Conservation (phyloP, 1,140 invertebrate species). For the Tetramorium parvispinum region DNA sequence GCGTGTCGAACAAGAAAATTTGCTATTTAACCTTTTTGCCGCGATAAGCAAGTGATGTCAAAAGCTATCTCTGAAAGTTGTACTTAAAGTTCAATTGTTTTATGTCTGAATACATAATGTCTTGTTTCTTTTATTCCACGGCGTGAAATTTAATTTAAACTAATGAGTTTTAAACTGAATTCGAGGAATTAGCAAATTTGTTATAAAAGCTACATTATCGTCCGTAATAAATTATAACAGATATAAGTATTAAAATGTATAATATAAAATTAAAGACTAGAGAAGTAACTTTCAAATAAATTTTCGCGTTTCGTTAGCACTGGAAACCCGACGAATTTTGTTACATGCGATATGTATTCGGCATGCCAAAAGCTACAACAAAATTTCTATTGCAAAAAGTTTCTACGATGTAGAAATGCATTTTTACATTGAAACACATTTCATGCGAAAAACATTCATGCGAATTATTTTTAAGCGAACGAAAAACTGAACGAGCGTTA, state of each 20-base stretch:
- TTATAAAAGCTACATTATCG: background rate
- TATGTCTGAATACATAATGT: background rate
- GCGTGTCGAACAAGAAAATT: background rate
- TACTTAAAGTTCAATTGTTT: slow-evolving; percentile 12
- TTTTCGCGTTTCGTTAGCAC: background rate
- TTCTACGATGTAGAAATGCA: background rate
- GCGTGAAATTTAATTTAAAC: slow-evolving; percentile 1
- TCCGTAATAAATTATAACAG: background rate
- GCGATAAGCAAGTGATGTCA: background rate
- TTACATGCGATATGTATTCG: slow-evolving; percentile 22
- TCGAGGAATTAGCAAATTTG: slow-evolving; percentile 1
- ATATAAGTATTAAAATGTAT: background rate
- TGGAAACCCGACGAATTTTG: background rate
- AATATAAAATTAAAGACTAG: slow-evolving; percentile 12
- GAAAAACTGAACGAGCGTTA: background rate
- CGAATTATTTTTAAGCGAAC: slow-evolving; percentile 12
- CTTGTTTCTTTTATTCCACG: background rate
- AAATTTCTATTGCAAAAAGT: background rate
- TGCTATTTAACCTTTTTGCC: background rate
- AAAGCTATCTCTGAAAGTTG: background rate
- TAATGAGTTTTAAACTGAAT: background rate
- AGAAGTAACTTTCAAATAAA: slow-evolving; percentile 14
- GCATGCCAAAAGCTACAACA: background rate
- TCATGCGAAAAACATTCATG: background rate
- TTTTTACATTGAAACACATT: background rate